Evolutionary conservation across 2,797 vertebrate species (phyloP), one percentile per base, ranked within the genome.

Genomic region (Sebastolobus altivelis): DNA sequence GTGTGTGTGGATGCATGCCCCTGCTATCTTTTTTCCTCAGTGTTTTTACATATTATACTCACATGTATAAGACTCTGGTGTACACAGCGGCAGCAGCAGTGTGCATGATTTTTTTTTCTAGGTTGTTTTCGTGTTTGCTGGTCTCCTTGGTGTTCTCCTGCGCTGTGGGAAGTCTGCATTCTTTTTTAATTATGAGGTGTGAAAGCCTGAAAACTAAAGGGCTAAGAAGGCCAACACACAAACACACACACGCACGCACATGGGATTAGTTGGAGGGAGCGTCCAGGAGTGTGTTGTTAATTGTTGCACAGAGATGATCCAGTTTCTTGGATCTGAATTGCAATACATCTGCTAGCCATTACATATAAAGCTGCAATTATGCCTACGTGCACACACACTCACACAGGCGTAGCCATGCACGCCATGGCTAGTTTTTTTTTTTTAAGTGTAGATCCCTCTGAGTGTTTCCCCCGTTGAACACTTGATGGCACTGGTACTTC

Each of bases 161-260:
- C 91, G 14, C 86, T 35, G 88, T 90, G 92, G 89, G 93, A 93
- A 89, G 91, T 80, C 90, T 92, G 85, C 91, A 89, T 93, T 93
- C 87, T 86, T 93, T 87, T 88, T 89, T 90, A 89, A 92, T 94
- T 94, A 93, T 83, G 92, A 95, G 94, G 94, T 94, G 94, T 94
- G 92, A 94, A 95, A 89, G 83, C 83, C 85, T 87, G 80, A 92
- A 93, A 92, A 89, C 88, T 80, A 87, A 92, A 90, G 83, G 70
- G 69, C 87, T 86, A 31, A 77, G 80, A 89, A 65, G 82, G 66
- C 87, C 87, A 84, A 60, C 85, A 68, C 67, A 31, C 83, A 82
- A 29, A 81, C 70, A 70, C 77, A 62, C 68, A 69, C 77, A 61
- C 37, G 60, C 68, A 82, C 38, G 56, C 70, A 58, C 72, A 22